Conservation (phyloP, 2,113 vertebrate genomes). For the Orthonyx spaldingii region DNA sequence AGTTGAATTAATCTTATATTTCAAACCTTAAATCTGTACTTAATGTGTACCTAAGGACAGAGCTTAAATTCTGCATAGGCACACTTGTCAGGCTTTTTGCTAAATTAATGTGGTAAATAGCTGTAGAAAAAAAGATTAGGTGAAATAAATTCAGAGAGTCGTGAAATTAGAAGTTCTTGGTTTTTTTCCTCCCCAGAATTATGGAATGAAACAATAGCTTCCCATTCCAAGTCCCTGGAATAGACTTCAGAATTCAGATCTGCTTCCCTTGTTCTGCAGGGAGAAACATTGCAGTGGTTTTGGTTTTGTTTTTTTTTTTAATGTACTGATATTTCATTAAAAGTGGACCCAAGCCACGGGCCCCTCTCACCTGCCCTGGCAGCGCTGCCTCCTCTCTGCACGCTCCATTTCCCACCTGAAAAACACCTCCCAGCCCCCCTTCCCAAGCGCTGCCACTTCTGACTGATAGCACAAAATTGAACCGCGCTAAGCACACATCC, state of each 20-base stretch:
- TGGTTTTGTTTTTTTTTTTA: neutral
- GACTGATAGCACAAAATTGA: conserved; percentile 72
- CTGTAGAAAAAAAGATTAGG: neutral
- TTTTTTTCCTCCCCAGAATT: neutral
- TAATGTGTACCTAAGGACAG: conserved; percentile 1
- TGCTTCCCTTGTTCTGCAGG: neutral
- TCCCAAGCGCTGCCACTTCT: conserved; percentile 39
- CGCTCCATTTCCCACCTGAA: neutral
- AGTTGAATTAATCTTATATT: neutral
- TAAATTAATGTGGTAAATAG: conserved; percentile 17
- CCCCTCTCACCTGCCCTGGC: neutral
- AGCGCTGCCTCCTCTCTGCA: neutral
- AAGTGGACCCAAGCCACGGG: neutral
- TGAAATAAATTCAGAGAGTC: conserved; percentile 33
- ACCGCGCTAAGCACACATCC: conserved; percentile 50
- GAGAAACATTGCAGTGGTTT: neutral
- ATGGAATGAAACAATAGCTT: neutral
- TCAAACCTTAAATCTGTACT: conserved; percentile 11
- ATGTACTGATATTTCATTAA: neutral
- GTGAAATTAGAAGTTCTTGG: conserved; percentile 10
- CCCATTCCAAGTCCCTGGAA: neutral
- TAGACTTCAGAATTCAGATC: neutral
- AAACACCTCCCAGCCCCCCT: neutral
- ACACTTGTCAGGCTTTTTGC: neutral
- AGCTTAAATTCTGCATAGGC: neutral